Percentiles rank a stretch among this genome's conserved stretches.
Conservation (phyloP, 2,113 vertebrate species). For the Tiliqua scincoides region DNA sequence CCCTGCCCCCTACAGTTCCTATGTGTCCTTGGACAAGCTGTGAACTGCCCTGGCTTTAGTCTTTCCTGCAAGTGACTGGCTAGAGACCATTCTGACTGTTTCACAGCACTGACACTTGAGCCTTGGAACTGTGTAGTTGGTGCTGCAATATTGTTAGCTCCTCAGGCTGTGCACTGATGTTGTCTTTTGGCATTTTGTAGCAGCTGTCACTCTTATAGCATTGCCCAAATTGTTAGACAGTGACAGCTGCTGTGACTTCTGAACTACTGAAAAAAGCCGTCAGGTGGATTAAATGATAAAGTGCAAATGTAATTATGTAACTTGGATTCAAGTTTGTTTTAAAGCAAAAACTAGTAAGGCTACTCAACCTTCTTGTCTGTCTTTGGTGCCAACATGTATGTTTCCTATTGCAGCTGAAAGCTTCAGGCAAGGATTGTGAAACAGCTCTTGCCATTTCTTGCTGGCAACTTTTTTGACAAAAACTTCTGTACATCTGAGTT, state of each 20-base stretch:
- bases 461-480: not conserved
- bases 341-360: not conserved
- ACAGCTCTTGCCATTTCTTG: not conserved
- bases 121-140: no score
- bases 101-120: not conserved
- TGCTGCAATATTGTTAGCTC: not conserved
- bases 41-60: not conserved
- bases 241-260: not conserved
- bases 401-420: constrained; percentile 1
- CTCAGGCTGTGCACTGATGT: not conserved
- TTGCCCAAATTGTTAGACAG: rapidly evolving
- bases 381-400: not conserved
- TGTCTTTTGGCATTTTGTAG: not conserved
- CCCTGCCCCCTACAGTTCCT: not conserved
- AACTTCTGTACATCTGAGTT: rapidly evolving
- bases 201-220: not conserved
- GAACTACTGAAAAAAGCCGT: not conserved
- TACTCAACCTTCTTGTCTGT: not conserved
- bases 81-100: not conserved
- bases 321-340: constrained; percentile 29
- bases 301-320: constrained; percentile 26
- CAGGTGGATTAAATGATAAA: constrained; percentile 38
- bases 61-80: not conserved
- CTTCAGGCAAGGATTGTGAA: not conserved
- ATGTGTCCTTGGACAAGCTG: not conserved